These are phyloP conservation scores for Heliconius hermathena DNA, from an alignment of 1,140 invertebrate species.

Conservation along the genomic window DNA sequence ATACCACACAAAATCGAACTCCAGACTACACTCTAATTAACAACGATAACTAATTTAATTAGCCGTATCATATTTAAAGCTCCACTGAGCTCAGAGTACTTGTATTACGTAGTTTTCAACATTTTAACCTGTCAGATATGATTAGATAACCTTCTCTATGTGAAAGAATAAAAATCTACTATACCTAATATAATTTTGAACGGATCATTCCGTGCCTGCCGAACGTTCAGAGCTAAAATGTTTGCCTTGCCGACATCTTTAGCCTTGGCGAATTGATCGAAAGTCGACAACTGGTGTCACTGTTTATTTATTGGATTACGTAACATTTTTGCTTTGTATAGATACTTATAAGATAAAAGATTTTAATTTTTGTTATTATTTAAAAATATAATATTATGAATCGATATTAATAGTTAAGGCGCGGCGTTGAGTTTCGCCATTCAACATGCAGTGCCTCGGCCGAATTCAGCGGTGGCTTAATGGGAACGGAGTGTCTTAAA, in stretches of 20 bases:
- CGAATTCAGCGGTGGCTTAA: too few species aligned
- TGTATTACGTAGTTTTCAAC: not conserved
- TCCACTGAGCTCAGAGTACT: not conserved
- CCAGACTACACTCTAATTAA: not conserved
- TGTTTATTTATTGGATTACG: slow-evolving; percentile 9
- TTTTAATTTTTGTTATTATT: not conserved
- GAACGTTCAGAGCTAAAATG: slow-evolving; percentile 23
- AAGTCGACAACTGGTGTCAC: slow-evolving; percentile 20
- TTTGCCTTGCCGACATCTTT: slow-evolving; percentile 29
- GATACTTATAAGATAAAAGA: not conserved
- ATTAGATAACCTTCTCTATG: slow-evolving; percentile 17
- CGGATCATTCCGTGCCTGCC: slow-evolving; percentile 20
- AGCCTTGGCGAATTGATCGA: slow-evolving; percentile 27
- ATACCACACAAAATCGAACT: too few species aligned
- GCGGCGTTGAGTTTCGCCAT: too few species aligned
- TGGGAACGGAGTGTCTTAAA: too few species aligned
- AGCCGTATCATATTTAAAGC: not conserved
- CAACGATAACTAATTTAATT: not conserved
- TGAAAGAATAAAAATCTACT: slow-evolving; percentile 18
- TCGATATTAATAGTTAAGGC: too few species aligned
- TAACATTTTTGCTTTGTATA: not conserved
- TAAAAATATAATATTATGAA: not conserved
- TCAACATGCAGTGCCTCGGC: too few species aligned
- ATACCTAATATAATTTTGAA: slow-evolving; percentile 15
- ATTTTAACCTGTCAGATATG: not conserved